Evolutionary conservation across 2,888 invertebrate species (phyloP), one percentile per base, ranked within the genome.

Genomic region (Agrochola lota): DNA sequence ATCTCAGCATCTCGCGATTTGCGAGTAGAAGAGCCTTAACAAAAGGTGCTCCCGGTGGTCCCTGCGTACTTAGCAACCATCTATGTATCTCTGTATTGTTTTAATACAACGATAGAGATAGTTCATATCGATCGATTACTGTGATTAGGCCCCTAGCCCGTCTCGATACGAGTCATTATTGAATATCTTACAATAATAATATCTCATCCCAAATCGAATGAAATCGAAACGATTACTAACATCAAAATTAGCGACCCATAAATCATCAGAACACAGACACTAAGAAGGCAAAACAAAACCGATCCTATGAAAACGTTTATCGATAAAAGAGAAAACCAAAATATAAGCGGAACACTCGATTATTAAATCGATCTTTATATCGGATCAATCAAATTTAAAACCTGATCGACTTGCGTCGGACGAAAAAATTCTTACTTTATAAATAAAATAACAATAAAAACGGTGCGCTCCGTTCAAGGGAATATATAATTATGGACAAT

Each of bases 381-480:
- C 96, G 95, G 96, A 96, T 96, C 95, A 96, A 96, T 96, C 96
- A 96, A 96, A 96, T 96, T 96, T 95, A 94, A 96, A 96, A 95
- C 95, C 93, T 95, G 95, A 96, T 96, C 94, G 94, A 95, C 93
- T 95, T 94, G 94, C 93, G 94, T 92, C 92, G 93, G 94, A 94
- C 92, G 94, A 95, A 95, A 95, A 96, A 96, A 96, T 95, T 96
- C 96, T 95, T 95, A 96, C 95, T 96, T 96, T 96, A 96, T 96
- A 96, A 96, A 96, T 96, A 96, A 96, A 96, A 96, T 96, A 96
- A 96, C 96, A 96, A 96, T 96, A 96, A 96, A 96, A 96, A 94
- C 92, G 96, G 96, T 95, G 96, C 94, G 94, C 94, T 92, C 90
- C 91, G 94, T 94, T 94, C 94, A 95, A 94, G 95, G 95, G 96